Evolutionary conservation across 1,140 invertebrate species (phyloP).

Genomic region (Sitobion miscanthi): DNA sequence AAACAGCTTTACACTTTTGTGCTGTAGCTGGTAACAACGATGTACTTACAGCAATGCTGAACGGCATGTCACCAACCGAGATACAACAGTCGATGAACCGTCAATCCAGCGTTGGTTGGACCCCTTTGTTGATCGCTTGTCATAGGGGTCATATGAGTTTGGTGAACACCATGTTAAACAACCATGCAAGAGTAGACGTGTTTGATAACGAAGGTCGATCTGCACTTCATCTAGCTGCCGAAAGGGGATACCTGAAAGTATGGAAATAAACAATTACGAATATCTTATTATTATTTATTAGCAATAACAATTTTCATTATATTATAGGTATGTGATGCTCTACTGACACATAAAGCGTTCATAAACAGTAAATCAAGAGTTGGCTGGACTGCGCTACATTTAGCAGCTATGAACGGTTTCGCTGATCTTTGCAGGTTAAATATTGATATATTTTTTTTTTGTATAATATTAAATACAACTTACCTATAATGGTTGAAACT

Average conservation of each 20-base stretch:
- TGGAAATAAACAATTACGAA: background rate
- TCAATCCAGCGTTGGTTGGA: conserved; percentile 92
- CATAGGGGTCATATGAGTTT: conserved; percentile 65
- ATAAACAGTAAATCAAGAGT: conserved; percentile 94
- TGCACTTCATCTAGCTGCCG: conserved; percentile 93
- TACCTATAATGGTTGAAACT: background rate
- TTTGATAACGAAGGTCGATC: conserved; percentile 96
- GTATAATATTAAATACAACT: background rate
- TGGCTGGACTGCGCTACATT: conserved; percentile 81
- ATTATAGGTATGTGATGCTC: conserved; percentile 84
- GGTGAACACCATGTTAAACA: conserved; percentile 81
- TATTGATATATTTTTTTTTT: background rate
- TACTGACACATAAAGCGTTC: conserved; percentile 96
- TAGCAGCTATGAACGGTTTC: conserved; percentile 95
- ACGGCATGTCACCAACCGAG: conserved; percentile 83
- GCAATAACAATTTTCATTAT: background rate
- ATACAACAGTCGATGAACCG: conserved; percentile 92
- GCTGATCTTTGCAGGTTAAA: conserved; percentile 72
- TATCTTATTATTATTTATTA: background rate
- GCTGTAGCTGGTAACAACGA: conserved; percentile 95
- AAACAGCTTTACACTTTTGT: conserved; percentile 95
- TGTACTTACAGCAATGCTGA: conserved; percentile 90
- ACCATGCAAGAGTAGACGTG: conserved; percentile 96
- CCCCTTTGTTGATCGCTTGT: conserved; percentile 91
- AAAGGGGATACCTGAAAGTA: conserved; percentile 86